These are phyloP conservation scores for Apostichopus californicus DNA, from an alignment of 35 echinoderm and acorn worm species.

Conservation along the genomic window DNA sequence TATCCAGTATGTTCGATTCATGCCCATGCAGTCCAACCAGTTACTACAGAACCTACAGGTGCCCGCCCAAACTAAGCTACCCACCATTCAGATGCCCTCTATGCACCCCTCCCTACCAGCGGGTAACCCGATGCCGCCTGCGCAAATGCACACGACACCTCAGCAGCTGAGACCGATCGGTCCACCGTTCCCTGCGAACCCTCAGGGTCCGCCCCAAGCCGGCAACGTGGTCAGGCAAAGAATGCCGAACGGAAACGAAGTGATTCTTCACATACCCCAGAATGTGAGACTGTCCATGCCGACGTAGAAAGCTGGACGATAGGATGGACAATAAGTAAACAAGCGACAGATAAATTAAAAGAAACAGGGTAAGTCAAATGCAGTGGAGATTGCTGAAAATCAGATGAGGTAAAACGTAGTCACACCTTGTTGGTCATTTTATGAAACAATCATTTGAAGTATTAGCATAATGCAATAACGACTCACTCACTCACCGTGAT, in stretches of 20 bases:
- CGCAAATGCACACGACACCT: background rate
- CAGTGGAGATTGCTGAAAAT: too few relatives aligned
- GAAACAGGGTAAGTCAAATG: too few relatives aligned
- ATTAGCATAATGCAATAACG: too few relatives aligned
- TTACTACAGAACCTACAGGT: background rate
- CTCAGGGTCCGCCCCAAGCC: background rate
- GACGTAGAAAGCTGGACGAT: background rate
- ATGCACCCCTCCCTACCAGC: background rate
- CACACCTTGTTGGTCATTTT: too few relatives aligned
- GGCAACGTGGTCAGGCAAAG: background rate
- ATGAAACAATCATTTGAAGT: too few relatives aligned
- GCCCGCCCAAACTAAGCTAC: background rate
- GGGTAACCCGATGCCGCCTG: background rate
- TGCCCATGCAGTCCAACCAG: slow-evolving; percentile 37
- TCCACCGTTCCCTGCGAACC: background rate
- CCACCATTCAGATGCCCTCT: background rate
- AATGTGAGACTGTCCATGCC: slow-evolving; percentile 6
- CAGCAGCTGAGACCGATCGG: slow-evolving; percentile 11
- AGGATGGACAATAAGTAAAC: too few relatives aligned
- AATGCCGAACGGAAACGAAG: slow-evolving; percentile 3
- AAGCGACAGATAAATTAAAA: too few relatives aligned
- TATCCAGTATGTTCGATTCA: slow-evolving; percentile 1
- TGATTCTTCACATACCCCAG: slow-evolving; percentile 31
- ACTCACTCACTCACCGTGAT: too few relatives aligned
- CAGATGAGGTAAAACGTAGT: too few relatives aligned